These are phyloP conservation scores for Eupithecia tripunctaria DNA, from an alignment of 2,888 invertebrate species.

Conservation along the genomic window DNA sequence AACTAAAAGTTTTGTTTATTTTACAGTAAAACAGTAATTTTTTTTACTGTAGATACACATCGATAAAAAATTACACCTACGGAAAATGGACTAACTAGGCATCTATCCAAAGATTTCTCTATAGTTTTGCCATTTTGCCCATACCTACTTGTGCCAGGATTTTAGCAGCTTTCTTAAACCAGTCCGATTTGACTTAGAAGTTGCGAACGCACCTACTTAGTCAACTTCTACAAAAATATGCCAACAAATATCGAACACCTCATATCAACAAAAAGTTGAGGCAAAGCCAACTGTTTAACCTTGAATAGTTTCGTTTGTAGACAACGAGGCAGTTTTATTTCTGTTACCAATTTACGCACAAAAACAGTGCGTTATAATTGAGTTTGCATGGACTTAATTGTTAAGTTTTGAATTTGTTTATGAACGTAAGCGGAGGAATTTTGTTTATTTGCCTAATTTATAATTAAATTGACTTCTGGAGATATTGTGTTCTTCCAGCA, in stretches of 20 bases:
- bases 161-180: background rate
- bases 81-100: background rate
- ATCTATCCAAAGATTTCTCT: background rate
- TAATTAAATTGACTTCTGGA: background rate
- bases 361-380: constrained; percentile 28
- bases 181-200: background rate
- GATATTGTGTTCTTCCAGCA: background rate
- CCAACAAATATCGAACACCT: constrained; percentile 37
- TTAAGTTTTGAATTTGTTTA: constrained; percentile 25
- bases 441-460: background rate
- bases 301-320: constrained; percentile 64
- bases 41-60: background rate
- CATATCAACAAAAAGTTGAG: constrained; percentile 57
- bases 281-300: constrained; percentile 65
- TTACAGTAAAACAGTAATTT: constrained; percentile 4
- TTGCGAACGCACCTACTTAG: background rate
- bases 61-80: background rate
- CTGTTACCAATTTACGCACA: constrained; percentile 35
- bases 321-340: constrained; percentile 64
- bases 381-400: constrained; percentile 11
- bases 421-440: background rate
- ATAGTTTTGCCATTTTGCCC: background rate
- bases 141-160: background rate
- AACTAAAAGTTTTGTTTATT: background rate
- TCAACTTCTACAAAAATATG: constrained; percentile 25